Base-by-base conservation (phyloP, 2,888 invertebrate genomes). In the Drosophila multiciliata region DNA sequence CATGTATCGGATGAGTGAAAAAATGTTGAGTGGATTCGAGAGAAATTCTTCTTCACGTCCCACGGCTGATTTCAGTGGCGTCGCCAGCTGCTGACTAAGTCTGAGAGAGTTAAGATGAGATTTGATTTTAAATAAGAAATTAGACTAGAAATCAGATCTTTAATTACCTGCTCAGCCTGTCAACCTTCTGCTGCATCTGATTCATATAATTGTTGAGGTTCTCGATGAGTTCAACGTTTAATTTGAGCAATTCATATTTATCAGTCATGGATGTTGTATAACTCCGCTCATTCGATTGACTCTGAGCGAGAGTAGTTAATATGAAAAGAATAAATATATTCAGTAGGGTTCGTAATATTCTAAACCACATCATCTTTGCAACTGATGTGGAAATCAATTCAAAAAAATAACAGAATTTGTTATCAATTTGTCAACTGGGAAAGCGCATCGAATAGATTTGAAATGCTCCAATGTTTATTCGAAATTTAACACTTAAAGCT, bases 1-100 rank as follows among this genome's bases (percentile, higher is more conserved):
- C 77, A 79, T 60, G 35, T 80, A 80, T 0, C 82, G 70, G 11
- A 84, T 54, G 7, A 83, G 75, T 1, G 74, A 69, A 33, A 58
- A 87, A 26, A 64, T 67, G 48, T 79, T 55, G 2, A 83, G 36
- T 0, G 83, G 87, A 73, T 87, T 82, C 1, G 60, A 66, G 5
- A 82, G 12, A 17, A 73, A 75, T 32, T 82, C 82, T 53, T 64
- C 32, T 20, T 79, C 79, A 0, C n/a, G 54, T 0, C 63, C 75
- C 26, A 59, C 20, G 5, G 77, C 60, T 11, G 20, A 45, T 3
- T 53, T 17, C 7, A 79, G 9, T 1, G 82, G 60, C 2, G 40
- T 11, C 1, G 59, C 64, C 6, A 77, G 4, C 17, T 77, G 65
- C 3, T 29, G 8, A 8, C 36, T 55, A 7, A 87, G 6, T 7